Conservation (phyloP, 2,888 invertebrate species). For the Rotaria socialis region DNA sequence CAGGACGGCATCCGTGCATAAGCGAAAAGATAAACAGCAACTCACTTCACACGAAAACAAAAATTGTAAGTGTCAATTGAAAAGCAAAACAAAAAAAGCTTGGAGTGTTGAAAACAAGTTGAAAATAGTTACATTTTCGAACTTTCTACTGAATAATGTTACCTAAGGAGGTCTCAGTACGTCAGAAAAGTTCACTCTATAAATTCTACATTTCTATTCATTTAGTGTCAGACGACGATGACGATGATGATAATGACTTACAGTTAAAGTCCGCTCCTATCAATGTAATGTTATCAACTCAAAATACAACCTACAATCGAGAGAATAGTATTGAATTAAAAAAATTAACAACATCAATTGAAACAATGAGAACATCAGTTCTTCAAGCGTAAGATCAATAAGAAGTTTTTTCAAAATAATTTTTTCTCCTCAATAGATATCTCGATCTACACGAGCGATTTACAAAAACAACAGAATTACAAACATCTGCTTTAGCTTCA, state of each 20-base stretch:
- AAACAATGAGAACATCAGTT: conserved; percentile 1
- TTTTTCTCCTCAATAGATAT: neutral
- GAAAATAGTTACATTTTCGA: no score
- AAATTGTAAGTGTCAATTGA: neutral
- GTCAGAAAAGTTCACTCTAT: no score
- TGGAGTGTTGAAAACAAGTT: no score
- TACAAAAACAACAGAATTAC: conserved; percentile 21
- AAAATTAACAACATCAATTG: conserved; percentile 16
- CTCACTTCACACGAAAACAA: neutral
- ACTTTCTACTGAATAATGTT: no score
- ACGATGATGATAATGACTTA: neutral
- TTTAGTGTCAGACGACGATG: no score
- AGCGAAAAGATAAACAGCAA: neutral
- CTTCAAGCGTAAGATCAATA: conserved; percentile 20
- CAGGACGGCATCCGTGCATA: neutral
- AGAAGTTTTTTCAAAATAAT: neutral
- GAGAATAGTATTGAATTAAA: neutral
- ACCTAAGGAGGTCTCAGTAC: no score
- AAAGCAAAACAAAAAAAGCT: neutral
- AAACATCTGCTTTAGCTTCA: neutral
- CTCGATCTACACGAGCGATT: conserved; percentile 23
- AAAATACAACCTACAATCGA: neutral
- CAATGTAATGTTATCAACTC: neutral
- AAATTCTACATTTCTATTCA: no score
- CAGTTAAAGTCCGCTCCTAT: neutral